These are phyloP conservation scores for Reinhardtius hippoglossoides DNA, from an alignment of 2,113 vertebrate genomes.

Conservation along the genomic window DNA sequence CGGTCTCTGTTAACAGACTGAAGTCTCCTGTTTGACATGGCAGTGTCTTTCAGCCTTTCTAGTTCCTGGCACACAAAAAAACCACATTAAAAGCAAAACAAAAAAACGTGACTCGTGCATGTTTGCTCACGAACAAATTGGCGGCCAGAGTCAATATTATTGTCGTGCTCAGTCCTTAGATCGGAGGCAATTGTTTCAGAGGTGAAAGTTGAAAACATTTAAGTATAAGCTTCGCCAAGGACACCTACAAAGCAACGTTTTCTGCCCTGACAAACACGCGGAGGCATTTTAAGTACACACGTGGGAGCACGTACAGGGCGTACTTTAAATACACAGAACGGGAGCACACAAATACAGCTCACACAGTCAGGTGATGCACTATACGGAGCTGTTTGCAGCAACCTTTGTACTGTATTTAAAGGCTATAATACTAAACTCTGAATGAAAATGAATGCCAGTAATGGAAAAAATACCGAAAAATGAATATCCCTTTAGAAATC, in stretches of 20 bases:
- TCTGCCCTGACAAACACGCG: slow-evolving; percentile 20
- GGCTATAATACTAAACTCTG: no score
- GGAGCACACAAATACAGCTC: slow-evolving; percentile 7
- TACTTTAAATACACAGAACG: neutral
- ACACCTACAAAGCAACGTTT: slow-evolving; percentile 37
- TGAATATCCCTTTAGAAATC: no score
- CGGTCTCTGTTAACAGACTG: slow-evolving; percentile 23
- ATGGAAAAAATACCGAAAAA: no score
- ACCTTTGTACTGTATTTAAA: slow-evolving; percentile 5
- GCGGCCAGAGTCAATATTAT: slow-evolving; percentile 72
- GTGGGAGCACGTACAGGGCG: neutral
- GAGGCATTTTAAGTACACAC: neutral
- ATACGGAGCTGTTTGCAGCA: neutral
- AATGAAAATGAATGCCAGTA: no score
- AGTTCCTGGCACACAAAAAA: neutral
- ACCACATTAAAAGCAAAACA: neutral
- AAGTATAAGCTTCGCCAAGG: slow-evolving; percentile 15
- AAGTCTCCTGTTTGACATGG: neutral
- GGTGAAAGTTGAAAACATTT: slow-evolving; percentile 44
- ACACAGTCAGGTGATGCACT: neutral
- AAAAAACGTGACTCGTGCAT: slow-evolving; percentile 35
- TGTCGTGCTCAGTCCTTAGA: slow-evolving; percentile 37
- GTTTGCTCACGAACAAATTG: slow-evolving; percentile 48
- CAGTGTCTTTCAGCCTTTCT: neutral
- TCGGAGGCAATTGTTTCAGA: slow-evolving; percentile 33